These are phyloP conservation scores for Myotis planiceps DNA, from an alignment of 2,797 vertebrate genomes.

Conservation along the genomic window DNA sequence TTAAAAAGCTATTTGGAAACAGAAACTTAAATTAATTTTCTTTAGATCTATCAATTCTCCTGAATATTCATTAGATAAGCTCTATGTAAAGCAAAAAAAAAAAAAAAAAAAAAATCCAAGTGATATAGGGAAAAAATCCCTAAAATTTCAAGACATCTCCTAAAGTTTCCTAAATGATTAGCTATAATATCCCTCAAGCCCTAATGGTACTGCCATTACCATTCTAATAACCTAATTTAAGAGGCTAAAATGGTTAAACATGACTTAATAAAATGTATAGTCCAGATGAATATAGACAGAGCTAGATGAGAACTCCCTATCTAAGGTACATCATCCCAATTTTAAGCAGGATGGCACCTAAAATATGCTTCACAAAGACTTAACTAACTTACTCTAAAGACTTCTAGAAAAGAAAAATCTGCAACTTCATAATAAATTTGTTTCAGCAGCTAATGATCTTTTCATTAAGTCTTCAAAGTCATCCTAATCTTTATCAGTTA, in stretches of 20 bases:
- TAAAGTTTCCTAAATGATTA: not conserved
- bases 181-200: not conserved
- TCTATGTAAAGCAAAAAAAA: not conserved
- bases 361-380: not conserved
- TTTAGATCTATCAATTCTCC: not conserved
- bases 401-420: not conserved
- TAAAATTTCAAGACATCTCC: not conserved
- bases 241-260: not conserved
- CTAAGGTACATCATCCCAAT: not conserved
- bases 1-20: conserved; percentile 45
- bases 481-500: not conserved
- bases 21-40: conserved; percentile 35
- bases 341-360: not conserved
- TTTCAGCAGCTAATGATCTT: not conserved
- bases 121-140: not conserved
- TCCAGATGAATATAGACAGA: not conserved
- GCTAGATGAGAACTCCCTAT: not conserved
- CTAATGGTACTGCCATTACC: not conserved
- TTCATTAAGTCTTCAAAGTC: conserved; percentile 10
- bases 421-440: conserved; percentile 14
- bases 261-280: not conserved
- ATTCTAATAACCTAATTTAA: not conserved
- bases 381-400: conserved; percentile 14
- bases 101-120: not conserved
- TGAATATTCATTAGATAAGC: not conserved